These are phyloP conservation scores for Penaeus vannamei DNA, from an alignment of 1,140 invertebrate species.

Conservation along the genomic window DNA sequence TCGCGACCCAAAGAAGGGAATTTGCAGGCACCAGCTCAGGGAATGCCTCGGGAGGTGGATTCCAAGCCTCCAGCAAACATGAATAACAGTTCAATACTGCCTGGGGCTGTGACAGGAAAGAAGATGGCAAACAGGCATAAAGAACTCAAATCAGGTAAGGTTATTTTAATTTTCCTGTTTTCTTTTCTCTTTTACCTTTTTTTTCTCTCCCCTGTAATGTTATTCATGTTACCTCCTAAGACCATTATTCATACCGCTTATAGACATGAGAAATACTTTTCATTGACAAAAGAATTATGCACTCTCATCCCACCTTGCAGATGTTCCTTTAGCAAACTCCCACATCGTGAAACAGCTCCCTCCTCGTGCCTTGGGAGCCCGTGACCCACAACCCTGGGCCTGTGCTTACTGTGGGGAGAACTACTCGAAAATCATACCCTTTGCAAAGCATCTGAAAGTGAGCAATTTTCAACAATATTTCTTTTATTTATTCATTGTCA, in stretches of 20 bases:
- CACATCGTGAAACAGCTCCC: conserved; percentile 52
- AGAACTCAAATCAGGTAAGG: conserved; percentile 26
- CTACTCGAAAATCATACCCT: conserved; percentile 13
- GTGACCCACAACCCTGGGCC: conserved; percentile 41
- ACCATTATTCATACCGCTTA: no score
- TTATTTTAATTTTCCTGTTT: background rate
- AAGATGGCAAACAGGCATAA: conserved; percentile 21
- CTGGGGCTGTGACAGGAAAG: background rate
- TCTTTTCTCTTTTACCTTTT: no score
- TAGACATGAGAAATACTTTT: no score
- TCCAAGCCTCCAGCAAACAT: no score
- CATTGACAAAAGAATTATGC: background rate
- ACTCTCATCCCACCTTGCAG: conserved; percentile 6
- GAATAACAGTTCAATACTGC: no score
- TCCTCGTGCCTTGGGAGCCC: conserved; percentile 34
- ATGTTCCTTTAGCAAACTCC: conserved; percentile 40
- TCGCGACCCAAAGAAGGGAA: no score
- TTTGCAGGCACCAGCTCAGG: no score
- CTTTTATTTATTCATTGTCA: no score
- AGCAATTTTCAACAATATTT: no score
- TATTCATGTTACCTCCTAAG: no score
- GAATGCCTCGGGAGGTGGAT: no score
- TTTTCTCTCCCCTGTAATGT: no score
- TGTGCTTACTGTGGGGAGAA: conserved; percentile 40
- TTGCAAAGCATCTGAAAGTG: conserved; percentile 45